A percentile compares a stretch with the other conserved stretches of the same genome.
Evolutionary conservation across 1,140 invertebrate species (phyloP).

Genomic region (Scaptodrosophila lebanonensis): DNA sequence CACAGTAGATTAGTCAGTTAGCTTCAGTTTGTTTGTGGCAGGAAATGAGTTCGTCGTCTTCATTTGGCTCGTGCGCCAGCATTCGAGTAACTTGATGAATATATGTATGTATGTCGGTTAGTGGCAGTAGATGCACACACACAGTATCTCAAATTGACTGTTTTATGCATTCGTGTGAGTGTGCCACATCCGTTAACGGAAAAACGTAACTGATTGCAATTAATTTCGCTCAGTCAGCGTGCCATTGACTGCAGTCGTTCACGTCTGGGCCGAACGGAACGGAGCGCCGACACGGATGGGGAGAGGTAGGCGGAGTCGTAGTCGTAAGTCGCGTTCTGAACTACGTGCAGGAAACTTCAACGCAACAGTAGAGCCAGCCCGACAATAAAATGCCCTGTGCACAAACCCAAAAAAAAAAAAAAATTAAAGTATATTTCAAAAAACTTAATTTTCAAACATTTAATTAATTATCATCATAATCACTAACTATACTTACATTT

Average conservation of each 20-base stretch:
- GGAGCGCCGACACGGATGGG: not conserved
- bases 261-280: not conserved
- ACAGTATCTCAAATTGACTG: slow-evolving; percentile 26
- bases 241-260: slow-evolving; percentile 38
- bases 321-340: slow-evolving; percentile 11
- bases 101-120: slow-evolving; percentile 5
- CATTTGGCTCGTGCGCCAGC: slow-evolving; percentile 1
- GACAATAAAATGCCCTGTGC: too few relatives aligned
- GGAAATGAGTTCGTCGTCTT: slow-evolving; percentile 25
- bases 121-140: slow-evolving; percentile 11
- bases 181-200: slow-evolving; percentile 45
- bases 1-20: not conserved
- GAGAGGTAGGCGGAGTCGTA: not conserved
- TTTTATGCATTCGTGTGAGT: slow-evolving; percentile 30
- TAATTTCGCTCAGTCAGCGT: slow-evolving; percentile 68
- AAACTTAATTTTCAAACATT: too few relatives aligned
- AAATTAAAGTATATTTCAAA: too few relatives aligned
- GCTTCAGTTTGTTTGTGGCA: slow-evolving; percentile 1
- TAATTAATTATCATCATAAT: too few relatives aligned
- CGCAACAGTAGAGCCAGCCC: too few relatives aligned
- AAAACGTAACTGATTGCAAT: slow-evolving; percentile 72
- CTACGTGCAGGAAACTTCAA: slow-evolving; percentile 28
- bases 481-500: too few relatives aligned
- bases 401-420: too few relatives aligned
- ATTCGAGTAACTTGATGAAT: not conserved